Evolutionary conservation across 2,888 invertebrate genomes (phyloP), one percentile per base, ranked within the genome.

Genomic region (Hoplodrina ambigua): DNA sequence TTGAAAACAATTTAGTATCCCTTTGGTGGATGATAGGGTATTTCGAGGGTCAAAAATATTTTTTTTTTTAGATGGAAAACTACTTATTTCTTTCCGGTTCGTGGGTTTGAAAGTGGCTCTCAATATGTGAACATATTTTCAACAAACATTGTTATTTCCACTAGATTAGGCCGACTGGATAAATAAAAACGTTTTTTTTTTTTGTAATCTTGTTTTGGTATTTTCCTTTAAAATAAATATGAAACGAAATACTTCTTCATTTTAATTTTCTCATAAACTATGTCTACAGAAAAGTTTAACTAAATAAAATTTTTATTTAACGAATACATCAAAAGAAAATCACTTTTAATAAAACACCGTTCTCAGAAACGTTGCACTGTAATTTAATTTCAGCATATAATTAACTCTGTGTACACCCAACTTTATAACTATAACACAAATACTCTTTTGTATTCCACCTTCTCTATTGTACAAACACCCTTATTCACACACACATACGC

Each of bases 1-100:
- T 92, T 87, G 90, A 92, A 94, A 95, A 95, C 94, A 94, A 95
- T 94, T 95, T 94, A 90, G 88, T 84, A 87, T 86, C 86, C 88
- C 81, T 87, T 87, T 64, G 57, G 60, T 69, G 87, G 90, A 90
- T 88, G 88, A 87, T 85, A 80, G 82, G 85, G 86, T 90, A 89
- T 89, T 90, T 90, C 87, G 86, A 80, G 86, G 50, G 63, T 75
- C 55, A 44, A 70, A 63, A 68, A 50, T 37, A 13, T 55, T 71
- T 58, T 55, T 71, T 58, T 55, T 60, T 59, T 50, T n/a, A 44
- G 17, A 52, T 19, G 7, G 13, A 6, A 37, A n/a, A n/a, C 5
- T 54, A 37, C 19, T 54, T 70, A 30, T 72, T 58, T 52, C 20
- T 10, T 69, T 41, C 1, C 17, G 46, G 53, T 0, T 72, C 2